Percentiles rank a stretch among this genome's conserved stretches.
Evolutionary conservation across 1,140 invertebrate genomes (phyloP).

Genomic region (Drosophila orena): DNA sequence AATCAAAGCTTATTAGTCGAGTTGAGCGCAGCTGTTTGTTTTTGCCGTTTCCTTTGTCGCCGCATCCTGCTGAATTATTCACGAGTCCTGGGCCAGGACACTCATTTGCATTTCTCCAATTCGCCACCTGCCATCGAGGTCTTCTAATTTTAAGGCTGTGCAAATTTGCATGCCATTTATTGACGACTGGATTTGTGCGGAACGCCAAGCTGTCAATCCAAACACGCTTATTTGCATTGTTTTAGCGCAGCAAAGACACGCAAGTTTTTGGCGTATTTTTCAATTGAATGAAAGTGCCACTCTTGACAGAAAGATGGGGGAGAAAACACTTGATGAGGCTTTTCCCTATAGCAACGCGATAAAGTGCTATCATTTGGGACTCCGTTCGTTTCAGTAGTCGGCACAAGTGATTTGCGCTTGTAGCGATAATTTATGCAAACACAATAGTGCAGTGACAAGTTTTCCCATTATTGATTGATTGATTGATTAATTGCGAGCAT

Average conservation of each 20-base stretch:
- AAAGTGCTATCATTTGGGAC: conserved; percentile 2
- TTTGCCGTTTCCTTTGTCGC: conserved; percentile 18
- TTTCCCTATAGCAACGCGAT: not conserved
- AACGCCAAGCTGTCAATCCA: conserved; percentile 54
- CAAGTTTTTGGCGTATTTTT: conserved; percentile 5
- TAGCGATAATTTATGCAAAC: conserved; percentile 55
- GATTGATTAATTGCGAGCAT: conserved; percentile 44
- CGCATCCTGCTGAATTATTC: conserved; percentile 76
- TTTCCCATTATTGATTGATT: conserved; percentile 46
- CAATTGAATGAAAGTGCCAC: conserved; percentile 31
- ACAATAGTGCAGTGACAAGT: conserved; percentile 32
- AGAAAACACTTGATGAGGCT: conserved; percentile 6
- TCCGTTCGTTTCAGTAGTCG: conserved; percentile 12
- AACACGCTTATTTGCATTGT: conserved; percentile 60
- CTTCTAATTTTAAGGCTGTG: conserved; percentile 28
- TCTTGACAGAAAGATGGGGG: not conserved
- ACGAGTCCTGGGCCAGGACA: conserved; percentile 36
- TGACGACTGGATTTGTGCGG: conserved; percentile 53
- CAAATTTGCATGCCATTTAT: conserved; percentile 72
- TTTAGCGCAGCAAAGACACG: conserved; percentile 16
- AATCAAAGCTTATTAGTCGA: conserved; percentile 72
- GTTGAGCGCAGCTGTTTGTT: conserved; percentile 58
- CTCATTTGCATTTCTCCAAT: conserved; percentile 70
- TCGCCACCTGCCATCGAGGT: conserved; percentile 51
- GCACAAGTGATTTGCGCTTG: conserved; percentile 31